These are phyloP conservation scores for Pelecanoides urinatrix DNA, from an alignment of 2,113 vertebrate genomes.

Conservation along the genomic window DNA sequence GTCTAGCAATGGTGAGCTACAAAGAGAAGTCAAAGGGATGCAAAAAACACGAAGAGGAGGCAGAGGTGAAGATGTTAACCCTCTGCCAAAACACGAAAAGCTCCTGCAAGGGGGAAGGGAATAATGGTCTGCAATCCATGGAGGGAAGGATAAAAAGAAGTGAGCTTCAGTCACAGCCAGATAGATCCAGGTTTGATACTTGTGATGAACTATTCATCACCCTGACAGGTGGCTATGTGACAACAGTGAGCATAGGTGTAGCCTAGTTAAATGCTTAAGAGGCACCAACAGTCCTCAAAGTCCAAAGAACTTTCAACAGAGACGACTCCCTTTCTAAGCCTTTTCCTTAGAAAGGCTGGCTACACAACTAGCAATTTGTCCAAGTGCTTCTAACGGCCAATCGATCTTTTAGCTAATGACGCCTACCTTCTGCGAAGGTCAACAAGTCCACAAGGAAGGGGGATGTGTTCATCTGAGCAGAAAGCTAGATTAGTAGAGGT, in stretches of 20 bases:
- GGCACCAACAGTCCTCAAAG: neutral
- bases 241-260: neutral
- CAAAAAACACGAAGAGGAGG: neutral
- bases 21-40: neutral
- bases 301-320: neutral
- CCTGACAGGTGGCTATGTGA: neutral
- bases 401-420: neutral
- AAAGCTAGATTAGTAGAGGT: neutral
- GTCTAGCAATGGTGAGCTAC: neutral
- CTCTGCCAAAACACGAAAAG: neutral
- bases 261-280: neutral
- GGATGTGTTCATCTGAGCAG: neutral
- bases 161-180: neutral
- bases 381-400: rapidly evolving
- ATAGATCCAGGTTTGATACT: neutral
- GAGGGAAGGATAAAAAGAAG: neutral
- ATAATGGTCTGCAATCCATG: neutral
- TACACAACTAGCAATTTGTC: neutral
- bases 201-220: neutral
- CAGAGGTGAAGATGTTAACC: neutral
- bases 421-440: neutral
- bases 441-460: neutral
- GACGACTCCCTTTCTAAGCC: neutral
- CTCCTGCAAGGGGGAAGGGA: neutral
- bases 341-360: neutral